Base-by-base conservation (phyloP, 2,113 vertebrate genomes). In the Otocyon megalotis region DNA sequence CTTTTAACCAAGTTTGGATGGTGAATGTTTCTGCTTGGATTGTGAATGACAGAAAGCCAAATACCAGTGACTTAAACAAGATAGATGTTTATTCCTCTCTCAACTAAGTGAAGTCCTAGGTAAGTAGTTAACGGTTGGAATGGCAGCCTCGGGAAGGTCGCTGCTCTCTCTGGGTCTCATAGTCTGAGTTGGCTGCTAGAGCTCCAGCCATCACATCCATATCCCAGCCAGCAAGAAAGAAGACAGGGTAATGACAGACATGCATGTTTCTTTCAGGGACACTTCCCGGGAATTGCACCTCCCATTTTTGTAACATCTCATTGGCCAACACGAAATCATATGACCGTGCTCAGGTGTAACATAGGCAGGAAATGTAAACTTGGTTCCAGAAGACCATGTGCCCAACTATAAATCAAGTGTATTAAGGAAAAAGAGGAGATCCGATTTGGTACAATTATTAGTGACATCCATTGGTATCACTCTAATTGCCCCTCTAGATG, bases 131-230 rank as follows among this genome's bases (percentile, higher is more conserved):
- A 80, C 65, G 8, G 2, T 26, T 63, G 11, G 13, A 53, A 0
- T 12, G 1, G 54, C 12, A 4, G 3, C 37, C 50, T 60, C 83
- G 7, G 5, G 6, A 14, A 71, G 58, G 83, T 81, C 48, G 37
- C 9, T n/a, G 24, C 8, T 89, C 12, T 17, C 30, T 50, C 85
- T 90, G 0, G 7, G 76, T 83, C n/a, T 88, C 60, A 35, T 56
- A 30, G 37, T 83, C 69, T 54, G 62, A 74, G 20, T 58, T 90
- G 69, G 76, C 80, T 90, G 56, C 86, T 14, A 50, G 63, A 90
- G 82, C 62, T 84, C 90, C 58, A 93, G 63, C 71, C 76, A 54
- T 97, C 90, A 26, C 53, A 91, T 62, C 76, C 22, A 60, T 30
- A 89, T 84, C 80, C 79, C 77, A 88, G 37, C 24, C 24, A 63